Conservation (phyloP, 2,797 vertebrate species). For the Halcyon badia region DNA sequence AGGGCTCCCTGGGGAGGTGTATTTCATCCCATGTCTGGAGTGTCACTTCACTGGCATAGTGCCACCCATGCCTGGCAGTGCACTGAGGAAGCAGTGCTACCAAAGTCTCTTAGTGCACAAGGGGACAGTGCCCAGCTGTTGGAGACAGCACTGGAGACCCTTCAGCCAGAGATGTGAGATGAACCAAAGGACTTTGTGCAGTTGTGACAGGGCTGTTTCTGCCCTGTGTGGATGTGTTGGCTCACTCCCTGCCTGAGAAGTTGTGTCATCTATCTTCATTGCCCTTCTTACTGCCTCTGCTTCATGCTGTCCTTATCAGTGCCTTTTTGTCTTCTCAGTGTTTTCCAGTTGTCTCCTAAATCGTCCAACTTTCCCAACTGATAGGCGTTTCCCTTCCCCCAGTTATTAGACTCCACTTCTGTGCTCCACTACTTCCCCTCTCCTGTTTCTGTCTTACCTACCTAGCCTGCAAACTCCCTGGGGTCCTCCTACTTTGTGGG, state of each 20-base stretch:
- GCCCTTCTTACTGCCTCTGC: not conserved
- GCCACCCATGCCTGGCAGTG: not conserved
- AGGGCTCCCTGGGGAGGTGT: not conserved
- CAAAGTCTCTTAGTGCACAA: not conserved
- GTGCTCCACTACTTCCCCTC: not conserved
- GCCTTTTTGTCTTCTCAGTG: not conserved
- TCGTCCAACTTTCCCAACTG: not conserved
- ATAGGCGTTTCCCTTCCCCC: not conserved
- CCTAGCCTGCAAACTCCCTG: not conserved
- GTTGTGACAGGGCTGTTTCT: not conserved
- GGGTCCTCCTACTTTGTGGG: not conserved
- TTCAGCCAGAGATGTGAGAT: not conserved
- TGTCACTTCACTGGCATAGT: not conserved
- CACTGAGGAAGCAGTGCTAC: not conserved
- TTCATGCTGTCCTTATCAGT: not conserved
- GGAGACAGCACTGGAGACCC: not conserved
- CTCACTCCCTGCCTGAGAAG: not conserved
- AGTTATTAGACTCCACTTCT: fast-evolving
- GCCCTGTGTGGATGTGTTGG: fast-evolving
- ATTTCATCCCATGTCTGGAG: not conserved
- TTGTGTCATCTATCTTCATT: not conserved
- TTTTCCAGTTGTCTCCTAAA: not conserved
- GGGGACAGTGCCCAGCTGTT: not conserved
- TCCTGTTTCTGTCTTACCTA: not conserved
- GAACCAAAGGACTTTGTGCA: not conserved